Evolutionary conservation across 2,113 vertebrate genomes (phyloP).

Genomic region (Hipposideros armiger): DNA sequence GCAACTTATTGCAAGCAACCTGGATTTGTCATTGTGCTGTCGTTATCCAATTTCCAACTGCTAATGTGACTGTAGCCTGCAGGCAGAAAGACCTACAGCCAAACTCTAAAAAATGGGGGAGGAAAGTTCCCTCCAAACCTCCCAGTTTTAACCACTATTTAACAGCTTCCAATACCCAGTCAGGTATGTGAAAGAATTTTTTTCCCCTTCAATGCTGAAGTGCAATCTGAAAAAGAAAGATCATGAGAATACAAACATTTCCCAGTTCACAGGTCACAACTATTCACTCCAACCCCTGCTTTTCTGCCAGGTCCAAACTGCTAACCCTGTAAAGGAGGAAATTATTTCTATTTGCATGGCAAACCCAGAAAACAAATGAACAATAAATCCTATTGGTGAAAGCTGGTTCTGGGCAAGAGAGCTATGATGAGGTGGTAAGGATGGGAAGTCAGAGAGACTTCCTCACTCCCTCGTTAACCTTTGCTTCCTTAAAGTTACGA

Average conservation of each 20-base stretch:
- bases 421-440: no score
- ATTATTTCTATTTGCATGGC: background rate
- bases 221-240: background rate
- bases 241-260: background rate
- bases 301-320: background rate
- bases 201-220: background rate
- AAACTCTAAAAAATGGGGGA: slow-evolving; percentile 83
- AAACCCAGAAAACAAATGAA: background rate
- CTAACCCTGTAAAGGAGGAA: background rate
- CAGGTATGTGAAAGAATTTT: slow-evolving; percentile 81
- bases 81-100: slow-evolving; percentile 90
- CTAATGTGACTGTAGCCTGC: slow-evolving; percentile 94
- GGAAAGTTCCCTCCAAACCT: slow-evolving; percentile 55
- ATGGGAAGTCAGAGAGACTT: background rate
- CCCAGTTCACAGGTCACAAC: background rate
- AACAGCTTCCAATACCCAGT: slow-evolving; percentile 36
- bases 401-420: background rate
- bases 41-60: slow-evolving; percentile 98
- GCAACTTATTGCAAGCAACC: slow-evolving; percentile 99
- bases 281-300: background rate
- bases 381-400: background rate
- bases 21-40: slow-evolving; percentile 99
- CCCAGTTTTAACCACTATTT: slow-evolving; percentile 81
- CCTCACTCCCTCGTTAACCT: background rate
- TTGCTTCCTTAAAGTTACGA: background rate